These are phyloP conservation scores for Eucera pruinosa DNA, from an alignment of 2,888 invertebrate genomes.

Conservation along the genomic window DNA sequence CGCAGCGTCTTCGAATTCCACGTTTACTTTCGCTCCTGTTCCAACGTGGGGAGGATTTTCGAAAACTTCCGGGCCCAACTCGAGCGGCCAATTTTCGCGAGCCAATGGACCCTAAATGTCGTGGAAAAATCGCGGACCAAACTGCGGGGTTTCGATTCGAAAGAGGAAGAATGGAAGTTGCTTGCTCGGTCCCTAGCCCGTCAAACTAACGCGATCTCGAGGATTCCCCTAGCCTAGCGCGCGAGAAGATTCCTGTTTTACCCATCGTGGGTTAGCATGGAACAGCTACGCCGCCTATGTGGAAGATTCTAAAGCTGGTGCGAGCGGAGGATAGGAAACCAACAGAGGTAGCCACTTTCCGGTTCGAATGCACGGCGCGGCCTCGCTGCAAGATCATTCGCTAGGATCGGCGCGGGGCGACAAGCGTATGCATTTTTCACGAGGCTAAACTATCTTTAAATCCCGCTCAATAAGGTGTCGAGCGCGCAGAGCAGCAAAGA, in stretches of 20 bases:
- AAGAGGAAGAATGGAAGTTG: too few species aligned
- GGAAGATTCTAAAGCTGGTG: constrained; percentile 29
- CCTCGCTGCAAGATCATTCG: constrained; percentile 15
- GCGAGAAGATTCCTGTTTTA: constrained; percentile 60
- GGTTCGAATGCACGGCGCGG: constrained; percentile 20
- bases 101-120: too few species aligned
- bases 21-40: too few species aligned
- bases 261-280: constrained; percentile 48
- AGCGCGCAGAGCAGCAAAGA: too few species aligned
- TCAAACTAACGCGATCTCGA: constrained; percentile 28
- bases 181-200: neutral
- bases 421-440: constrained; percentile 59
- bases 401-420: constrained; percentile 22
- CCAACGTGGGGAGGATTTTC: too few species aligned
- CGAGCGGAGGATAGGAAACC: constrained; percentile 30
- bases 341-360: constrained; percentile 67
- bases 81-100: too few species aligned
- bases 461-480: constrained; percentile 64
- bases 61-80: too few species aligned
- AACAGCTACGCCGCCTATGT: constrained; percentile 51
- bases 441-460: constrained; percentile 67
- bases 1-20: too few species aligned
- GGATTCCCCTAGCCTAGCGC: neutral
- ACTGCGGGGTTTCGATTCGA: too few species aligned
- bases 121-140: too few species aligned